Conservation (phyloP, 1,140 invertebrate species). For the Scaptomyza pallida region DNA sequence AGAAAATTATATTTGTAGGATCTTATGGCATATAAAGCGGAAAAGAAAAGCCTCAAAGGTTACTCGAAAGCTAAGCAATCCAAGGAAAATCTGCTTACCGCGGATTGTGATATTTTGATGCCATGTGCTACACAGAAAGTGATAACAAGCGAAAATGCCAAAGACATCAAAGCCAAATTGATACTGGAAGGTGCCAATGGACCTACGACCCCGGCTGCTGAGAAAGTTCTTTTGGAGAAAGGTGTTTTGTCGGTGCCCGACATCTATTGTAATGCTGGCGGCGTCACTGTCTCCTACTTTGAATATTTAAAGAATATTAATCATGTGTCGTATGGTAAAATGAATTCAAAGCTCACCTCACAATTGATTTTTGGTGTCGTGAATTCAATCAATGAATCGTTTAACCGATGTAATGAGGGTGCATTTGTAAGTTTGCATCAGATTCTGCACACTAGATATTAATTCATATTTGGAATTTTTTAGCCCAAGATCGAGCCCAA, state of each 20-base stretch:
- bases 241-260: slow-evolving; percentile 94
- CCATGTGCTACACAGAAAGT: slow-evolving; percentile 94
- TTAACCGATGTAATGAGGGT: slow-evolving; percentile 5
- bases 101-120: slow-evolving; percentile 94
- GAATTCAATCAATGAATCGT: slow-evolving; percentile 69
- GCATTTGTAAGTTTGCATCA: slow-evolving; percentile 31
- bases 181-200: slow-evolving; percentile 94
- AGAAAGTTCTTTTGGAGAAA: slow-evolving; percentile 89
- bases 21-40: slow-evolving; percentile 34
- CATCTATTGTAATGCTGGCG: slow-evolving; percentile 93
- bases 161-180: slow-evolving; percentile 90
- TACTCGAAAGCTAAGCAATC: slow-evolving; percentile 89
- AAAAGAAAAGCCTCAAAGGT: slow-evolving; percentile 89
- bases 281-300: slow-evolving; percentile 96
- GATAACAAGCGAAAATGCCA: slow-evolving; percentile 90
- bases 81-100: slow-evolving; percentile 87
- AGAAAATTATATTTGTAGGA: slow-evolving; percentile 36
- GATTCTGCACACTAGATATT: not conserved
- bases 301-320: slow-evolving; percentile 97
- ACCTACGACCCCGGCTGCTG: slow-evolving; percentile 92
- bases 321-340: slow-evolving; percentile 94
- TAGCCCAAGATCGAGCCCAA: slow-evolving; percentile 86
- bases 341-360: slow-evolving; percentile 87
- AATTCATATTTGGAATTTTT: not conserved
- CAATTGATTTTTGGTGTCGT: slow-evolving; percentile 60